Conservation (phyloP, 2,797 vertebrate genomes). For the Takifugu ocellatus region DNA sequence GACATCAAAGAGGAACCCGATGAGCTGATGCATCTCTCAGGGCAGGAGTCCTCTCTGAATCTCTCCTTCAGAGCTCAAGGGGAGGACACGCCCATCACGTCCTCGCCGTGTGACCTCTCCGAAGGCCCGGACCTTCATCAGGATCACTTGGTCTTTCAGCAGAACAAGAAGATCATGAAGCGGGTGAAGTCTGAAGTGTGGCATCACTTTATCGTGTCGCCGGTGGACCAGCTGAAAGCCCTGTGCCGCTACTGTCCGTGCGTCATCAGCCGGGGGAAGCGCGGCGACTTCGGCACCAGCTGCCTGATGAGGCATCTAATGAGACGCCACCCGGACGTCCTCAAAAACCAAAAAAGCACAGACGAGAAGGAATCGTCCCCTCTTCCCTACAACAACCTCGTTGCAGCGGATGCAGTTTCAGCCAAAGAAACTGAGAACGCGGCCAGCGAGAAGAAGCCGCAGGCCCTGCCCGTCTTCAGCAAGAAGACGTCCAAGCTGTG, state of each 20-base stretch:
- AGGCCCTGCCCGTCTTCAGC: slow-evolving; percentile 81
- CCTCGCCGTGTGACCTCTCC: slow-evolving; percentile 79
- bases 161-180: slow-evolving; percentile 94
- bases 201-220: slow-evolving; percentile 95
- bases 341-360: slow-evolving; percentile 84
- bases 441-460: slow-evolving; percentile 74
- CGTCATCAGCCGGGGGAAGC: slow-evolving; percentile 90
- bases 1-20: slow-evolving; percentile 75
- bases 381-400: slow-evolving; percentile 77
- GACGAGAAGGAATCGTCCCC: slow-evolving; percentile 79
- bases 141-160: slow-evolving; percentile 85
- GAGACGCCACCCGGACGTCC: slow-evolving; percentile 87
- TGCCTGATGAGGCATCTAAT: slow-evolving; percentile 94
- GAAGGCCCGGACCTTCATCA: slow-evolving; percentile 69
- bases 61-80: slow-evolving; percentile 79
- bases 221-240: slow-evolving; percentile 91
- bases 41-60: slow-evolving; percentile 74
- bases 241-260: slow-evolving; percentile 92
- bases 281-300: slow-evolving; percentile 93
- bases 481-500: slow-evolving; percentile 99
- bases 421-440: slow-evolving; percentile 76
- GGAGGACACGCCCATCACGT: slow-evolving; percentile 70
- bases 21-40: slow-evolving; percentile 74
- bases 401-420: slow-evolving; percentile 78
- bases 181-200: slow-evolving; percentile 95